Evolutionary conservation across 2,797 vertebrate genomes (phyloP).

Genomic region (Lepus townsendii): DNA sequence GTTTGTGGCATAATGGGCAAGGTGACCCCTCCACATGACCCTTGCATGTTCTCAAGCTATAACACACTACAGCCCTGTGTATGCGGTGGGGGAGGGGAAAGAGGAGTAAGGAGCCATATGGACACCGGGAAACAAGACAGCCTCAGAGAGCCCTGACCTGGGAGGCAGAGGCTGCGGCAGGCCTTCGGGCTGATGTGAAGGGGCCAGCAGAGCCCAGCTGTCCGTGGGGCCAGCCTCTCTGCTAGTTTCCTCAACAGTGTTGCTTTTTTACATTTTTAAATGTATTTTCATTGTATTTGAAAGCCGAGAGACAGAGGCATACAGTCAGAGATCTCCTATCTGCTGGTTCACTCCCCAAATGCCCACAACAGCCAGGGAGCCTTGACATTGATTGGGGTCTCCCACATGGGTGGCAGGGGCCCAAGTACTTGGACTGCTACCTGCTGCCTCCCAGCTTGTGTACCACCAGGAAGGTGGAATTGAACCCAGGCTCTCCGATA

Average conservation of each 20-base stretch:
- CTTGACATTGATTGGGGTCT: no score
- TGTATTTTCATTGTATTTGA: no score
- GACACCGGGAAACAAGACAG: neutral
- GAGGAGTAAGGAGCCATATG: neutral
- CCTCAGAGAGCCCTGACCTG: neutral
- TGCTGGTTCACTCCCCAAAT: no score
- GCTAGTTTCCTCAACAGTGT: neutral
- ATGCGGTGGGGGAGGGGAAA: neutral
- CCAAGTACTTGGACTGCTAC: no score
- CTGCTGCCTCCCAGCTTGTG: no score
- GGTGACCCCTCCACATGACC: constrained; percentile 3
- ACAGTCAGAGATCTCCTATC: no score
- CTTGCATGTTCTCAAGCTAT: neutral
- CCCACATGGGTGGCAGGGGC: no score
- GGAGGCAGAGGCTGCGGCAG: neutral
- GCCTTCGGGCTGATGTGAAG: neutral
- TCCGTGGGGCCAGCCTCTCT: neutral
- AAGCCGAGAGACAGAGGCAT: no score
- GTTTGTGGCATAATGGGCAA: neutral
- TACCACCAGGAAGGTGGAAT: no score
- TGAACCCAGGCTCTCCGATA: no score
- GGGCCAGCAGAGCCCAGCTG: neutral
- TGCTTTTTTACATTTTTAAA: neutral
- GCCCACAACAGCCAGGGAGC: no score
- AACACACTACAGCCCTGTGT: neutral